Percentiles rank a stretch among this genome's conserved stretches.
Conservation (phyloP, 2,888 invertebrate genomes). For the Caradrina clavipalpis region DNA sequence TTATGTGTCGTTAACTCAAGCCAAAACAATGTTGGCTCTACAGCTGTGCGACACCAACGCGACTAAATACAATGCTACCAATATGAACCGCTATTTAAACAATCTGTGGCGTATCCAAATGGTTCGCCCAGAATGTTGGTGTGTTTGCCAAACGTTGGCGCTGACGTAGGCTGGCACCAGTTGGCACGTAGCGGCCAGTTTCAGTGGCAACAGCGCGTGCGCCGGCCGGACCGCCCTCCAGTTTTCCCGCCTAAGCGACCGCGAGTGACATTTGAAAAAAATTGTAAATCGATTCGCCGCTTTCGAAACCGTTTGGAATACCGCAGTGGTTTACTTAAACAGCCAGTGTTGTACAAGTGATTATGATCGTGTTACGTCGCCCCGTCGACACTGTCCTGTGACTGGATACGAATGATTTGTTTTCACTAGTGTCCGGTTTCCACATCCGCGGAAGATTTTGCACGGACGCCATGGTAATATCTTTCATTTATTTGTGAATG, state of each 20-base stretch:
- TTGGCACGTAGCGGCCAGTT: conserved; percentile 78
- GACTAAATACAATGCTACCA: conserved; percentile 71
- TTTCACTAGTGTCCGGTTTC: conserved; percentile 69
- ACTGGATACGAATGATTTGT: conserved; percentile 68
- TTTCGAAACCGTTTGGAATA: conserved; percentile 58
- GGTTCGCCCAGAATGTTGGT: conserved; percentile 68
- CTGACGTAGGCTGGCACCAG: conserved; percentile 68
- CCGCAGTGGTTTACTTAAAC: conserved; percentile 65
- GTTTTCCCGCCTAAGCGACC: conserved; percentile 79
- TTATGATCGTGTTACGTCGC: conserved; percentile 61
- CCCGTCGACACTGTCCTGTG: conserved; percentile 67
- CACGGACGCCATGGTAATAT: conserved; percentile 72
- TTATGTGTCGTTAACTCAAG: conserved; percentile 74
- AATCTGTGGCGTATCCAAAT: conserved; percentile 70
- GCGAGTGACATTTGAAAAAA: conserved; percentile 79
- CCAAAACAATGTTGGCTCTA: conserved; percentile 65
- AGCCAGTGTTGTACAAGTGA: conserved; percentile 65
- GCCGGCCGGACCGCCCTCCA: conserved; percentile 80
- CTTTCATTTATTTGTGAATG: conserved; percentile 44
- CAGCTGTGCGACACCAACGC: conserved; percentile 60
- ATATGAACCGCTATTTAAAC: conserved; percentile 71
- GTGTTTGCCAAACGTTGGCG: conserved; percentile 73
- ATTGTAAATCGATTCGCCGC: conserved; percentile 70
- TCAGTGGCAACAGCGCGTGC: conserved; percentile 84
- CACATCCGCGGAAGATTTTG: conserved; percentile 69